Evolutionary conservation across 2,797 vertebrate genomes (phyloP).

Genomic region (Schizothorax lantsangensis): DNA sequence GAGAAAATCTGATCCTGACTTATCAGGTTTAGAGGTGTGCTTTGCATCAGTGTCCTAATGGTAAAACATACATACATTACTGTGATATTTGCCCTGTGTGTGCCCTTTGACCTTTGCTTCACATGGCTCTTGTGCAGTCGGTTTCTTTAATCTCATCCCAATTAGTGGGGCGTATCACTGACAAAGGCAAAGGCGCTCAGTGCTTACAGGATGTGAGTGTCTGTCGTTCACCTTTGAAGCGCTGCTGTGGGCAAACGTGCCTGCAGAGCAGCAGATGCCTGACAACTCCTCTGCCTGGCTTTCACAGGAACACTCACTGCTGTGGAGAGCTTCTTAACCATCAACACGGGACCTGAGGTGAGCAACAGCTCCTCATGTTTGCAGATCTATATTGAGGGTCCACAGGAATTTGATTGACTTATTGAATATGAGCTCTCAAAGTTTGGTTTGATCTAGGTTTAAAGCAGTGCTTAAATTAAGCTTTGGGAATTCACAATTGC

Average conservation of each 20-base stretch:
- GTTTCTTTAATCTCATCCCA: conserved; percentile 32
- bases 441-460: conserved; percentile 2
- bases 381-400: background rate
- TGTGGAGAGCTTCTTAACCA: conserved; percentile 85
- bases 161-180: conserved; percentile 24
- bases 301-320: conserved; percentile 86
- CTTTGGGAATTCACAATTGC: background rate
- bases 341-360: conserved; percentile 84
- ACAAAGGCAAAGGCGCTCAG: background rate
- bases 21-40: background rate
- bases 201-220: conserved; percentile 35
- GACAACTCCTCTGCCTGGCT: conserved; percentile 11
- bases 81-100: background rate
- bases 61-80: conserved; percentile 6
- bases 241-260: conserved; percentile 16
- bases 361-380: background rate
- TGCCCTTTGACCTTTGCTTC: conserved; percentile 18
- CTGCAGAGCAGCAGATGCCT: conserved; percentile 36
- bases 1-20: background rate
- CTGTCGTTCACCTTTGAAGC: conserved; percentile 10
- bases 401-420: background rate
- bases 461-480: background rate
- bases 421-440: background rate
- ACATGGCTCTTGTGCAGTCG: background rate
- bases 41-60: conserved; percentile 4